Evolutionary conservation across 2,888 invertebrate genomes (phyloP).

Genomic region (Hoplodrina blanda): DNA sequence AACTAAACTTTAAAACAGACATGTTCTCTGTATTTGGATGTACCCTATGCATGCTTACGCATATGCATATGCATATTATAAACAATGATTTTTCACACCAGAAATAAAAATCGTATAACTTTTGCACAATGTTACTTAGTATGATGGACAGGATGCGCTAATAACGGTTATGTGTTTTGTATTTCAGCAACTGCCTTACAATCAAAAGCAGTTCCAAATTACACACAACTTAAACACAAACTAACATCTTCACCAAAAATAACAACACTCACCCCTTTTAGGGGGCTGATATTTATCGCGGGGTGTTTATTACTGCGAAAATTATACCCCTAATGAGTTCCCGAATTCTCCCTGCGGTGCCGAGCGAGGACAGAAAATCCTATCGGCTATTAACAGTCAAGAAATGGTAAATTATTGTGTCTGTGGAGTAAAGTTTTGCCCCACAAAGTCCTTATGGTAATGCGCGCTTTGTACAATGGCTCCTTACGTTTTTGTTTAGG

Average conservation of each 20-base stretch:
- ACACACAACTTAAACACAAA: constrained; percentile 55
- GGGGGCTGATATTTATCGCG: constrained; percentile 89
- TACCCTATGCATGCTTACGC: too few species aligned
- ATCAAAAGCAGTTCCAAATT: constrained; percentile 17
- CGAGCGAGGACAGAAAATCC: constrained; percentile 86
- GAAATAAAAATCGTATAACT: too few species aligned
- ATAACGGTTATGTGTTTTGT: too few species aligned
- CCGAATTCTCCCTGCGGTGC: constrained; percentile 79
- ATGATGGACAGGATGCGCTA: too few species aligned
- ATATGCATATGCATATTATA: too few species aligned
- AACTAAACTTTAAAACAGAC: too few species aligned
- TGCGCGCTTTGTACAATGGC: constrained; percentile 74
- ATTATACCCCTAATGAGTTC: constrained; percentile 90
- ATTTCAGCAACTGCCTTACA: neutral
- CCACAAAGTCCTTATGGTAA: constrained; percentile 83
- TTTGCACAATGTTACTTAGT: too few species aligned
- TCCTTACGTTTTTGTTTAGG: constrained; percentile 69
- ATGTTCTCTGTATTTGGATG: too few species aligned
- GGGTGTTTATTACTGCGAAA: constrained; percentile 89
- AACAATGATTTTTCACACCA: too few species aligned
- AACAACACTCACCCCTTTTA: constrained; percentile 71
- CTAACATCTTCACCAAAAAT: constrained; percentile 68
- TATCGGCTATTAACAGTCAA: constrained; percentile 90
- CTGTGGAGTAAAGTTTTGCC: constrained; percentile 70
- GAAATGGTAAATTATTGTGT: constrained; percentile 85